A percentile compares a stretch with the other conserved stretches of the same genome.
Conservation (phyloP, 2,113 vertebrate genomes). For the Isurus oxyrinchus region DNA sequence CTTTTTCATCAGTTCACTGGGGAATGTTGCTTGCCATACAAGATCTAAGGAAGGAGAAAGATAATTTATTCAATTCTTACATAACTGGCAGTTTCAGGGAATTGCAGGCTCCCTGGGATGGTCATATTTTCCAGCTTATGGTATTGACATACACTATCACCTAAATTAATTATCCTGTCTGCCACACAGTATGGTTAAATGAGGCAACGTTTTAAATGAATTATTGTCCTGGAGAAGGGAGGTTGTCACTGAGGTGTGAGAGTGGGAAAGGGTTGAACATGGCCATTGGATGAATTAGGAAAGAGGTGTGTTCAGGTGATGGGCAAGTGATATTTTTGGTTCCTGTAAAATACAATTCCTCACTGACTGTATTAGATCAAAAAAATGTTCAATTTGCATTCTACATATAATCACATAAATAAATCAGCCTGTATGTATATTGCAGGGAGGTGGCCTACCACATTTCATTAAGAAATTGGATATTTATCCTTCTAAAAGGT, state of each 20-base stretch:
- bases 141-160: background rate
- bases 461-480: background rate
- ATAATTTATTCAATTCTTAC: background rate
- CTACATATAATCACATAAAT: background rate
- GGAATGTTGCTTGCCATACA: background rate
- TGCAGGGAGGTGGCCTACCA: background rate
- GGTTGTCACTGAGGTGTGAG: background rate
- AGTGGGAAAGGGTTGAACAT: background rate
- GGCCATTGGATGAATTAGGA: background rate
- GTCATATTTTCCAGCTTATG: background rate
- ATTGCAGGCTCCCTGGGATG: background rate
- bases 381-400: background rate
- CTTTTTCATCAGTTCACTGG: background rate
- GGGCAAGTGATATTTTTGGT: background rate
- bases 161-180: background rate
- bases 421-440: background rate
- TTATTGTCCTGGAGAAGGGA: background rate
- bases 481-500: background rate
- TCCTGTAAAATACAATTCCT: background rate
- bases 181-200: background rate
- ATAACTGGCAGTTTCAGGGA: background rate
- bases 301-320: background rate
- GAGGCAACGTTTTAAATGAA: background rate
- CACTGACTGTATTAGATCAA: background rate
- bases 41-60: background rate